Evolutionary conservation across 2,797 vertebrate species (phyloP), one percentile per base, ranked within the genome.

Genomic region (Oreochromis grahami): DNA sequence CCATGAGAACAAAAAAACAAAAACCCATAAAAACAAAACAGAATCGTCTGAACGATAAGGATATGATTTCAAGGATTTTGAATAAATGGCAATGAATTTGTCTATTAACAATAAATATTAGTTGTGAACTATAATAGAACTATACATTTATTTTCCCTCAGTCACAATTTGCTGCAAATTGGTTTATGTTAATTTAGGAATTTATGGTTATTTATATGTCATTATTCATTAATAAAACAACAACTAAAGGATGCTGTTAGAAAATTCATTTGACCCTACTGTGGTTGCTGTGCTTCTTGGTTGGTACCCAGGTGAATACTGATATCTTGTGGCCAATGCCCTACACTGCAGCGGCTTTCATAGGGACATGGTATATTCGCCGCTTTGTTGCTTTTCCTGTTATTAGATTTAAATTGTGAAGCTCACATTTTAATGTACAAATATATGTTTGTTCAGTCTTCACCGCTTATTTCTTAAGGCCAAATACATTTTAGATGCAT

Each of bases 241-340:
- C 60, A 72, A 45, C 14, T 0, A 19, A 24, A 48, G 8, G 21
- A 81, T 50, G 13, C 76, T 84, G 10, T 6, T 74, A 43, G 17
- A 77, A 21, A 34, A 41, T 43, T 77, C 4, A 24, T 70, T 52
- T 19, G 6, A 72, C 55, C 15, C 15, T 0, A 1, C n/a, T 50
- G 34, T 17, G 63, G 11, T 29, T 17, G 15, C 21, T 17, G 17
- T 32, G 51, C 21, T 45, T 7, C 32, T 41, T 7, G 1, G 26
- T 60, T 36, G 19, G 41, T 48, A 14, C 5, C 45, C 43, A 26
- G 77, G n/a, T 80, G 60, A 87, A 92, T 70, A 83, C 77, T 91
- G 93, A 85, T 92, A 91, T 11, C 93, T 90, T 58, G 87, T 92
- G 94, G 89, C 19, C 80, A 34, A 10, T 1, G 2, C 17, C 21